A percentile compares a stretch with the other conserved stretches of the same genome.
phyloP scores from a whole-genome alignment of 1,140 invertebrate species.

The Lethocerus indicus region DNA sequence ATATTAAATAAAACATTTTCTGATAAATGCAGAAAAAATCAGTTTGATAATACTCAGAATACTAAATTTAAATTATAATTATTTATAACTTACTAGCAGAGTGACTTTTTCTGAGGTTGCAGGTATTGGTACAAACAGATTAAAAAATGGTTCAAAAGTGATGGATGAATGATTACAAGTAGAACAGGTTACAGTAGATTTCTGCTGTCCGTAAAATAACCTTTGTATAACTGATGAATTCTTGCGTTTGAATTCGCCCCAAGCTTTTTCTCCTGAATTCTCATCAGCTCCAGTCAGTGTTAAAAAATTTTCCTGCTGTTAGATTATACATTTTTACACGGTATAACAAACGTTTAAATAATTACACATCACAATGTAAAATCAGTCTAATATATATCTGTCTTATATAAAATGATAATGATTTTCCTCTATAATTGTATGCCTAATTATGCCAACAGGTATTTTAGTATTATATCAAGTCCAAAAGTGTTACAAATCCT shows the following conservation, averaged over 20 bases:
- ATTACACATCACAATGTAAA: not conserved
- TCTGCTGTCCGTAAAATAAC: conserved; percentile 77
- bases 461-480: not conserved
- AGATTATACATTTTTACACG: not conserved
- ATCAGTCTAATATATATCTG: not conserved
- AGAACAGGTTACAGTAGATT: conserved; percentile 63
- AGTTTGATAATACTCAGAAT: not conserved
- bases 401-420: not conserved
- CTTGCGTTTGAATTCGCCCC: conserved; percentile 50
- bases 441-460: not conserved
- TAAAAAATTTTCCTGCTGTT: too few species aligned
- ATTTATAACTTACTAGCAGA: conserved; percentile 37
- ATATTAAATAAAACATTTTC: too few species aligned
- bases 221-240: conserved; percentile 64
- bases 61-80: not conserved
- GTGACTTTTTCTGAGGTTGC: conserved; percentile 35
- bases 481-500: too few species aligned
- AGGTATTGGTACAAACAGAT: conserved; percentile 68
- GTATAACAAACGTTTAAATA: not conserved
- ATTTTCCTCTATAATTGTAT: not conserved
- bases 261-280: conserved; percentile 44
- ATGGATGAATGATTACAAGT: conserved; percentile 57
- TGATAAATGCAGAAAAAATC: too few species aligned
- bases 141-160: conserved; percentile 81
- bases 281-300: conserved; percentile 23